These are phyloP conservation scores for Mus spretus DNA, from an alignment of 2,797 vertebrate genomes.

Conservation along the genomic window DNA sequence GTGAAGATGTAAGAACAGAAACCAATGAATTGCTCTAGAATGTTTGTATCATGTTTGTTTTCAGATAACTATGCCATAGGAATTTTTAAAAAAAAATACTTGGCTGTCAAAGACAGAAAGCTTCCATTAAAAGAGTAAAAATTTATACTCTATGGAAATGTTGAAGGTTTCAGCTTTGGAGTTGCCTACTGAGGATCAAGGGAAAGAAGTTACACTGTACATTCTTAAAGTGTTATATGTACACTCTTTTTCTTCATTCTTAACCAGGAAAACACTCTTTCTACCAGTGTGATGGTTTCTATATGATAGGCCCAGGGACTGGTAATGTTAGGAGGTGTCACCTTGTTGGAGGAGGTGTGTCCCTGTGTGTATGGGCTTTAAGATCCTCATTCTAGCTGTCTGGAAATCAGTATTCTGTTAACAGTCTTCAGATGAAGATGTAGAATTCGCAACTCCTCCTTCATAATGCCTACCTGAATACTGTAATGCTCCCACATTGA, in stretches of 20 bases:
- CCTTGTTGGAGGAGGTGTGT: too few relatives aligned
- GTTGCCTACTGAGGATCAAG: not conserved
- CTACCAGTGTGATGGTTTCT: not conserved
- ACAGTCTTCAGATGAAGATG: too few relatives aligned
- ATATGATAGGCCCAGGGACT: too few relatives aligned
- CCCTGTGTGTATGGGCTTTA: too few relatives aligned
- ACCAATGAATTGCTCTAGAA: constrained; percentile 66
- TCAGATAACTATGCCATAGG: constrained; percentile 85
- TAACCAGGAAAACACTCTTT: not conserved
- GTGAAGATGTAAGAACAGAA: constrained; percentile 83
- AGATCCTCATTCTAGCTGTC: too few relatives aligned
- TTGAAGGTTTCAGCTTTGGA: constrained; percentile 63
- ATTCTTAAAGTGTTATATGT: not conserved
- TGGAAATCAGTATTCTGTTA: too few relatives aligned
- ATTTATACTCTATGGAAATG: too few relatives aligned
- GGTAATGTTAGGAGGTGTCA: too few relatives aligned
- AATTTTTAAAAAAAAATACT: constrained; percentile 26
- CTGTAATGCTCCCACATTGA: too few relatives aligned
- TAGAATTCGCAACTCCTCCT: too few relatives aligned
- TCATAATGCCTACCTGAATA: too few relatives aligned
- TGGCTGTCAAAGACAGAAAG: constrained; percentile 85
- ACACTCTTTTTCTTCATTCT: not conserved
- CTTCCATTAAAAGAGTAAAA: constrained; percentile 84
- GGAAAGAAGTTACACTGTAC: not conserved
- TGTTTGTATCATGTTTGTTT: constrained; percentile 69